These are phyloP conservation scores for Sycophila texana DNA, from an alignment of 2,888 invertebrate species.

Conservation along the genomic window DNA sequence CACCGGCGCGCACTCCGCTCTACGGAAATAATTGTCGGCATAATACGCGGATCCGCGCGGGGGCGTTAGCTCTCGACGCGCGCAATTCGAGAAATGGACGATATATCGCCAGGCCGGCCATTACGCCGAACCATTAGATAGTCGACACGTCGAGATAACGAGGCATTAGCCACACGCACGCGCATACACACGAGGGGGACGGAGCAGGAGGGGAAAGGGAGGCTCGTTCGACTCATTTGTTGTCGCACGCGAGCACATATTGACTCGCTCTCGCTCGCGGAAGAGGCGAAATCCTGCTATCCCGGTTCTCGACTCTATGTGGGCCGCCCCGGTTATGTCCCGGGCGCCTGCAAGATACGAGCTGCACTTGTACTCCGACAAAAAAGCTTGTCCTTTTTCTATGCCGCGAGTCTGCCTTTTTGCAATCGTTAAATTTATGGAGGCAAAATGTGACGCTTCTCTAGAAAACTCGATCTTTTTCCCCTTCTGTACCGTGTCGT, in stretches of 20 bases:
- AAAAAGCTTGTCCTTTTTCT: constrained; percentile 23
- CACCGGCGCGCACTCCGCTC: not conserved
- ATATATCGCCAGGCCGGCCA: constrained; percentile 73
- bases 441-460: no score
- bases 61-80: constrained; percentile 28
- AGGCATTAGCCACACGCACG: constrained; percentile 72
- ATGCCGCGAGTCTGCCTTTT: constrained; percentile 56
- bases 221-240: no score
- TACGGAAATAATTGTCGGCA: constrained; percentile 68
- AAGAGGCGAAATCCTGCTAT: no score
- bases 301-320: not conserved
- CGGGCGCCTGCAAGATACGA: not conserved
- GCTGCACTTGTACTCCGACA: not conserved
- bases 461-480: not conserved
- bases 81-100: constrained; percentile 71
- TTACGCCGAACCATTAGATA: constrained; percentile 75
- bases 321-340: constrained; percentile 26
- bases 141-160: constrained; percentile 75
- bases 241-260: no score
- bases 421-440: no score
- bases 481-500: not conserved
- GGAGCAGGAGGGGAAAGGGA: no score
- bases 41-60: constrained; percentile 64
- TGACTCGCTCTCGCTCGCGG: no score
- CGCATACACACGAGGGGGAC: constrained; percentile 58